Base-by-base conservation (phyloP, 2,113 vertebrate genomes). In the Rutilus rutilus region DNA sequence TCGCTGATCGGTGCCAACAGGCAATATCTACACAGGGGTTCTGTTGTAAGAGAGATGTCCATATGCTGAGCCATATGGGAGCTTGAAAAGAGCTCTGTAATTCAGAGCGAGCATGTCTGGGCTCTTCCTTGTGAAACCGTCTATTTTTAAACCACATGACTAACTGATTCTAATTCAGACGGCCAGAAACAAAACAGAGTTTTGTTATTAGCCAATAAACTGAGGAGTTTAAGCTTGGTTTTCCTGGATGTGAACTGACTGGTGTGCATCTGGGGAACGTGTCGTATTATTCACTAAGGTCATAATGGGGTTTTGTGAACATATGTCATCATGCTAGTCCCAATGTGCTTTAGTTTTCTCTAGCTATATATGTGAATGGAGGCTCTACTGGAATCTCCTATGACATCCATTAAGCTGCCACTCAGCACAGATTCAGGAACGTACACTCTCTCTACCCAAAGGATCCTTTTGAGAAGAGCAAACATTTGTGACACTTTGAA, bases 1-100 rank as follows among this genome's bases (percentile, higher is more conserved):
- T 82, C 19, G 6, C 30, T 50, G 62, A 52, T 82, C 19, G 27
- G 25, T 67, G 67, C 67, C 82, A 83, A 74, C 11, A 67, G 67
- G n/a, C 67, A 73, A 25, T 73, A 42, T 73, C 23, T 19, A 71
- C 75, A 21, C 62, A 57, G 33, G 76, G 84, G 64, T 79, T 82
- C 42, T 69, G 45, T 82, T 82, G 25, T 65, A 30, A 64, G 60
- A 30, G 57, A 64, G 45, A 64, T 62, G 59, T 27, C 83, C 83
- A 78, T 85, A 85, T 79, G 84, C 65, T 71, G 62, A 57, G 60
- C 76, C 84, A 71, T 85, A 69, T 85, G 84, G 45, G 60, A 59
- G 76, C 65, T 80, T 52, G 36, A 52, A 69, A 33, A 78, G 33
- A 57, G n/a, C 57, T 59, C 65, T 80, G 78, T 60, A 47, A 80